These are phyloP conservation scores for Erythrocebus patas DNA, from an alignment of 2,113 vertebrate genomes.

Conservation along the genomic window DNA sequence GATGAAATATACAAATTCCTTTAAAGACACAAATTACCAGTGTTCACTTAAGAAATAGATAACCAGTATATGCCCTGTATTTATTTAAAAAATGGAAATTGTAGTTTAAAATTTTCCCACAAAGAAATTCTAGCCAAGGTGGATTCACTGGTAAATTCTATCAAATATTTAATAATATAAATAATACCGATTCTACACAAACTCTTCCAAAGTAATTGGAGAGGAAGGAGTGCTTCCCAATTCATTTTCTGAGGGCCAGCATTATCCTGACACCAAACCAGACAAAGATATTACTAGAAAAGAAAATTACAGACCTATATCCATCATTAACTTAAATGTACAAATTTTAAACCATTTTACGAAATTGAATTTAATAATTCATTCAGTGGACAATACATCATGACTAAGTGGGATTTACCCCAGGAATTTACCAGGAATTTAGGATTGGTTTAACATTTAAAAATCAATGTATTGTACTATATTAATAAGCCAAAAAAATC, in stretches of 20 bases:
- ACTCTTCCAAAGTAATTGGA: neutral
- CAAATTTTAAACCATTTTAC: conserved; percentile 13
- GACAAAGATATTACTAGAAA: neutral
- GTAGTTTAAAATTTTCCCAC: neutral
- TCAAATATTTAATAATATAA: neutral
- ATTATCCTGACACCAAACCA: neutral
- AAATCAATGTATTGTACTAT: neutral
- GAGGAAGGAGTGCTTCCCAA: neutral
- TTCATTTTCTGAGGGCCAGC: neutral
- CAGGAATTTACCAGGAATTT: neutral
- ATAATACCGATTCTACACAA: neutral
- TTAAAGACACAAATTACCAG: neutral
- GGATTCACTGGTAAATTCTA: conserved; percentile 9
- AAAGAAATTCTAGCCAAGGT: neutral
- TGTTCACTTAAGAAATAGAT: neutral
- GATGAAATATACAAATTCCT: neutral
- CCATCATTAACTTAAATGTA: neutral
- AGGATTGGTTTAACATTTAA: neutral
- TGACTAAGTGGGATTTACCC: neutral
- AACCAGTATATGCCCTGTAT: neutral
- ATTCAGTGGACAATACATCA: neutral
- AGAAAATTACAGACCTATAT: neutral
- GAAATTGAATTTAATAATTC: neutral
- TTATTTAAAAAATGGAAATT: neutral
- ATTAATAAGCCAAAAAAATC: neutral